A percentile compares a stretch with the other conserved stretches of the same genome.
phyloP scores from a whole-genome alignment of 30 jellyfish, hydroid and myxozoan genomes.

The Pelagia noctiluca region DNA sequence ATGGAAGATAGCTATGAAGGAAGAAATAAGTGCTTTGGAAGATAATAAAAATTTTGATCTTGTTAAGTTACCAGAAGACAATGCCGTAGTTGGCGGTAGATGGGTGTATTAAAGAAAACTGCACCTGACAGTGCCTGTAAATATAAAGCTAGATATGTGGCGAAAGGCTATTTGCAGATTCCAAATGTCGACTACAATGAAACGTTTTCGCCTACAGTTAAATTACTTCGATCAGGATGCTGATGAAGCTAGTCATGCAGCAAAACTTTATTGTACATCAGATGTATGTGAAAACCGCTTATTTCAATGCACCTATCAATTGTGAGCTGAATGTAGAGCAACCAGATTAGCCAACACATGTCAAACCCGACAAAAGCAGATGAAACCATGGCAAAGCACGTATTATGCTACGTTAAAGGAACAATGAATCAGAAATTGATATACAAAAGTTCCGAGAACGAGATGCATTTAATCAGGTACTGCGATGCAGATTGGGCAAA shows the following conservation, averaged over 20 bases:
- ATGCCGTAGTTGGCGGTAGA: not conserved
- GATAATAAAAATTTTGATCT: constrained; percentile 10
- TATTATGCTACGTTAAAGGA: constrained; percentile 34
- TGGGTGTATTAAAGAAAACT: constrained; percentile 13
- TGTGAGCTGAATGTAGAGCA: constrained; percentile 11
- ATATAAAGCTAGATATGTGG: constrained; percentile 22
- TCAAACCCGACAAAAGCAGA: not conserved
- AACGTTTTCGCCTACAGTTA: not conserved
- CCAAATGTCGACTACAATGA: constrained; percentile 17
- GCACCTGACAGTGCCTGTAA: not conserved
- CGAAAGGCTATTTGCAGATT: constrained; percentile 28
- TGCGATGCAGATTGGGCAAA: constrained; percentile 43
- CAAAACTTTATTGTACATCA: constrained; percentile 13
- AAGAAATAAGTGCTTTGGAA: not conserved
- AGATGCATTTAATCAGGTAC: constrained; percentile 1
- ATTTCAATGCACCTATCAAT: constrained; percentile 15
- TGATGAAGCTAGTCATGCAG: not conserved
- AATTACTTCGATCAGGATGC: constrained; percentile 9
- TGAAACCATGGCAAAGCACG: constrained; percentile 14
- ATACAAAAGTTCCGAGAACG: constrained; percentile 13
- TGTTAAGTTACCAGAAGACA: constrained; percentile 9
- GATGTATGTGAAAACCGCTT: constrained; percentile 29
- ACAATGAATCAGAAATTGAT: constrained; percentile 2
- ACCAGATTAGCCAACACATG: not conserved
- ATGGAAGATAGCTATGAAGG: constrained; percentile 29